Evolutionary conservation across 2,797 vertebrate genomes (phyloP).

Genomic region (Ctenopoma kingsleyae): DNA sequence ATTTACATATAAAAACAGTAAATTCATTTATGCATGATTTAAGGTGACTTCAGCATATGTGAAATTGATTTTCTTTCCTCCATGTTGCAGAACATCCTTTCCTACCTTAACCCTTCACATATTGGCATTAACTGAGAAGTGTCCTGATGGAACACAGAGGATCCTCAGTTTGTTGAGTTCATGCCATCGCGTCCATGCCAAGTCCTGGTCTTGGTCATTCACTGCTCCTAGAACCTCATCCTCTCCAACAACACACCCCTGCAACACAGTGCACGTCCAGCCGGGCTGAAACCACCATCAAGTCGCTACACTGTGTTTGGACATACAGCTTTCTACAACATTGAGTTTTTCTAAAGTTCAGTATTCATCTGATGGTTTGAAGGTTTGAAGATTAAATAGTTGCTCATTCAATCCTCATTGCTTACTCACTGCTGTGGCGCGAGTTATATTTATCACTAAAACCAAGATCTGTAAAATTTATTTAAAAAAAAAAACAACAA

Average conservation of each 20-base stretch:
- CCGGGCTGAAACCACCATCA: constrained; percentile 50
- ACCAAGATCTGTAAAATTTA: constrained; percentile 49
- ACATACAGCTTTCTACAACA: constrained; percentile 46
- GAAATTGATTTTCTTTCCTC: constrained; percentile 18
- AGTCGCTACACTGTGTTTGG: constrained; percentile 47
- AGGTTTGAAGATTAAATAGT: constrained; percentile 60
- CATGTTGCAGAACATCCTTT: constrained; percentile 70
- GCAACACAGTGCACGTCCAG: constrained; percentile 56
- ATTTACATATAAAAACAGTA: constrained; percentile 5
- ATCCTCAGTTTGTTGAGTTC: constrained; percentile 60
- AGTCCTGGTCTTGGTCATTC: constrained; percentile 60
- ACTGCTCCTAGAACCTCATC: constrained; percentile 60
- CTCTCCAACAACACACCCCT: constrained; percentile 54
- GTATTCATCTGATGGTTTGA: constrained; percentile 54
- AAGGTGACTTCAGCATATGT: constrained; percentile 10
- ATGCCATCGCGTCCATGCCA: constrained; percentile 62
- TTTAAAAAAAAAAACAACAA: constrained; percentile 23
- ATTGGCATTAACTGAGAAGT: constrained; percentile 70
- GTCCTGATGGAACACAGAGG: constrained; percentile 63
- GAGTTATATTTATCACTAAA: constrained; percentile 56
- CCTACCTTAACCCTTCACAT: constrained; percentile 71
- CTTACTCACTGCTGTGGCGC: constrained; percentile 59
- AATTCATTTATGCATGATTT: neutral
- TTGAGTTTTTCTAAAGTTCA: constrained; percentile 40
- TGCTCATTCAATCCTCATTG: constrained; percentile 45